Percentiles rank a stretch among this genome's conserved stretches.
phyloP scores from a whole-genome alignment of 1,140 invertebrate species.

The Arctopsyche grandis region DNA sequence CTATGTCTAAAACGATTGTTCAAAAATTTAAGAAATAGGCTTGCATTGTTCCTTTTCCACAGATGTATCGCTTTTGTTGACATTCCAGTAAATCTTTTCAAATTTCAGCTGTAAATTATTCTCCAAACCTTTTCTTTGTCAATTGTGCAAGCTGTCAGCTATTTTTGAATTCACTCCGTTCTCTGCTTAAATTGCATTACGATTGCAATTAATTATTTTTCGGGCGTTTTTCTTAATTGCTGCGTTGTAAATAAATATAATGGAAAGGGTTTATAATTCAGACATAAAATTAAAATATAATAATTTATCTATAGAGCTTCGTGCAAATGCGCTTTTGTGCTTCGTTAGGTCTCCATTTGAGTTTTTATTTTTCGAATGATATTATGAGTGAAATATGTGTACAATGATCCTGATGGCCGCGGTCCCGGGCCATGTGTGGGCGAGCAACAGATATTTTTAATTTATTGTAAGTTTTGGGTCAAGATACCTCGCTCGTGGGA shows the following conservation, averaged over 20 bases:
- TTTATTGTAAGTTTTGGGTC: constrained; percentile 32
- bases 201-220: too few species aligned
- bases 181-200: too few species aligned
- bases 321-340: too few species aligned
- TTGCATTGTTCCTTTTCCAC: constrained; percentile 5
- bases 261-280: too few species aligned
- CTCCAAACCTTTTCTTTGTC: constrained; percentile 19
- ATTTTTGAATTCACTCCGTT: background rate
- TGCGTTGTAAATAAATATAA: too few species aligned
- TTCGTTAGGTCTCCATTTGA: too few species aligned
- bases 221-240: too few species aligned
- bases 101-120: constrained; percentile 10
- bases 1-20: background rate
- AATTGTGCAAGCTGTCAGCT: constrained; percentile 11
- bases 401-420: background rate
- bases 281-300: too few species aligned
- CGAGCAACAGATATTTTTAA: constrained; percentile 20
- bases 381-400: background rate
- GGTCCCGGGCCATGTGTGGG: constrained; percentile 9
- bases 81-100: background rate
- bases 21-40: background rate
- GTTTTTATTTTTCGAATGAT: too few species aligned
- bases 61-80: constrained; percentile 17
- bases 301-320: too few species aligned
- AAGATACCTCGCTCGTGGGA: constrained; percentile 27